Percentiles rank a stretch among this genome's conserved stretches.
These are phyloP conservation scores for Cheilosia impressa DNA, from an alignment of 2,888 invertebrate species.

Conservation along the genomic window DNA sequence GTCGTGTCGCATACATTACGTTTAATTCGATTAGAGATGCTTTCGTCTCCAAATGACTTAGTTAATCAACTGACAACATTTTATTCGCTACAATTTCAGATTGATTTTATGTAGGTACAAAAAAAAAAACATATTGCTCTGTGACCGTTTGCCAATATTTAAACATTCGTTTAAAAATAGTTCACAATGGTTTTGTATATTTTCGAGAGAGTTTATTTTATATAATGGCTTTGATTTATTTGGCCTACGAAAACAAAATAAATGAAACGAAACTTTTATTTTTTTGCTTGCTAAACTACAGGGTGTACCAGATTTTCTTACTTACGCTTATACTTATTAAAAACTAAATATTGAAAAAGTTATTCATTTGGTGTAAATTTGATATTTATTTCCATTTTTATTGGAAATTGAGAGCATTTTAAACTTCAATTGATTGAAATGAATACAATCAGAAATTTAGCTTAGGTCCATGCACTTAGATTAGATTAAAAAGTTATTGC, in stretches of 20 bases:
- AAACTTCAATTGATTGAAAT: too few relatives aligned
- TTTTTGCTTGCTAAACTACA: neutral
- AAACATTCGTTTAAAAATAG: conserved; percentile 29
- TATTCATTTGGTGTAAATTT: neutral
- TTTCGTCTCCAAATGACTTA: too few relatives aligned
- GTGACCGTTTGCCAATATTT: conserved; percentile 15
- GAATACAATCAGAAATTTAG: too few relatives aligned
- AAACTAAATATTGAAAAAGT: too few relatives aligned
- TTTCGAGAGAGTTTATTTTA: conserved; percentile 6
- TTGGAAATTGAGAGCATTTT: too few relatives aligned
- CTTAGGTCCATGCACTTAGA: too few relatives aligned
- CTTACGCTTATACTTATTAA: neutral
- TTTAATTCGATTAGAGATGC: too few relatives aligned
- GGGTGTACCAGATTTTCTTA: neutral
- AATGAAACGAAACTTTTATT: conserved; percentile 5
- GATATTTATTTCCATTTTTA: neutral
- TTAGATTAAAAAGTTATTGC: too few relatives aligned
- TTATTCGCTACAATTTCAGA: conserved; percentile 6
- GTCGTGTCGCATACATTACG: too few relatives aligned
- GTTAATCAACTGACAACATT: conserved; percentile 8
- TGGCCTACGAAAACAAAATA: conserved; percentile 6
- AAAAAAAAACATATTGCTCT: neutral
- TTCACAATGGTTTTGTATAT: conserved; percentile 12
- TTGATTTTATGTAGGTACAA: conserved; percentile 1
- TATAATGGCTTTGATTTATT: conserved; percentile 11